Base-by-base conservation (phyloP, 2,113 vertebrate genomes). In the Astatoreochromis straeleni region DNA sequence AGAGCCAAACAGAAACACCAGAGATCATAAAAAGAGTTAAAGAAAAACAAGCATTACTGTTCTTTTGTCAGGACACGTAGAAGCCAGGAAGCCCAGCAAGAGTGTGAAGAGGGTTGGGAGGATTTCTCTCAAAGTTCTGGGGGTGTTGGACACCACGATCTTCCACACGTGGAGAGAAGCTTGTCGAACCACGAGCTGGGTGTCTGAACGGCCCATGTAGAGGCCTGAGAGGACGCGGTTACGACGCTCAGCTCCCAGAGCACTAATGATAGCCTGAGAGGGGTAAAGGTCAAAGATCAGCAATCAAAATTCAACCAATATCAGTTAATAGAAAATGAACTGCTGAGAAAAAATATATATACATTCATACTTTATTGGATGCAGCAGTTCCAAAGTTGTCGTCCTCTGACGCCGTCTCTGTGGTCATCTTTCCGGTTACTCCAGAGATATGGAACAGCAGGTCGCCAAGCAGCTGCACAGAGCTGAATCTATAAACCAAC, bases 401-500 rank as follows among this genome's bases (percentile, higher is more conserved):
- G 29, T 99, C 99, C 88, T 99, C 99, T 0, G 98, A 99, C 4
- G 98, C 98, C 0, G 99, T 99, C 94, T 99, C 99, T 17, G 99
- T 99, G 29, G 99, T 99, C 99, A 99, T 99, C 96, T 99, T 99
- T 60, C 99, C 99, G 2, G 99, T 98, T 90, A 99, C 99, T 82
- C 99, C 99, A 3, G 99, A 99, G 92, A 99, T 99, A 80, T 99
- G 98, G 96, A 99, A 99, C 1, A 99, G 92, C 68, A 99, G 97
- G 91, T 99, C 99, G 87, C 99, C 99, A 13, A 99, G 98, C 87
- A 99, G 97, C 96, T 99, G 99, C 88, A 99, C 98, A 2, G 99
- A 99, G 93, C 99, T 99, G 94, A 99, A 99, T 94, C 99, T 99
- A 92, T 16, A 83, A 68, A 53, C 6, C 78, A 81, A 70, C 87